Evolutionary conservation across 2,888 invertebrate genomes (phyloP).

Genomic region (Rhagium mordax): DNA sequence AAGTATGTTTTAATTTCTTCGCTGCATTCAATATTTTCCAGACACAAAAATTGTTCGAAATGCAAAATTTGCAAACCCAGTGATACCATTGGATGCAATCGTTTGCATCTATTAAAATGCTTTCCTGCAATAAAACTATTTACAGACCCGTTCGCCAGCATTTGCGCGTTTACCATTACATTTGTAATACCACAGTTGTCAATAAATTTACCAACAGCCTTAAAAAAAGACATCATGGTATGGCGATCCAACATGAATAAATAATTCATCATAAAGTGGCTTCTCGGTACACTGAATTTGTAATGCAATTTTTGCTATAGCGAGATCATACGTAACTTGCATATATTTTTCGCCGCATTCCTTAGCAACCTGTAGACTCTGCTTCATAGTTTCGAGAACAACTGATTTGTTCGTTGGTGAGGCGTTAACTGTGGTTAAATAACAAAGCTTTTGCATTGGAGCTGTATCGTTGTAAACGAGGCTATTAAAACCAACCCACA

Average conservation of each 20-base stretch:
- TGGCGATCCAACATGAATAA: conserved; percentile 62
- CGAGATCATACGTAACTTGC: conserved; percentile 54
- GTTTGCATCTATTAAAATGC: neutral
- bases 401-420: conserved; percentile 55
- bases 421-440: conserved; percentile 50
- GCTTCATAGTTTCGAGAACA: conserved; percentile 44
- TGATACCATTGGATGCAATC: neutral
- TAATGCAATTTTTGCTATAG: conserved; percentile 55
- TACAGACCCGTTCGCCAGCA: neutral
- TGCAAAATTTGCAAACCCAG: no score
- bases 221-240: conserved; percentile 58
- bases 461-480: neutral
- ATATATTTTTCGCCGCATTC: conserved; percentile 17
- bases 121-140: neutral
- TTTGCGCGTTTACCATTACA: neutral
- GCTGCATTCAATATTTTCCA: no score
- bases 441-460: neutral
- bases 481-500: neutral
- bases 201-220: conserved; percentile 57
- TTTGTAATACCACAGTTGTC: neutral
- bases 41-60: no score
- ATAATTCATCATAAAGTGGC: conserved; percentile 55
- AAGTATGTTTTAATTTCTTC: no score
- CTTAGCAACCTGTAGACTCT: conserved; percentile 44
- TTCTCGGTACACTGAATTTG: conserved; percentile 43